phyloP scores from a whole-genome alignment of 2,113 vertebrate species.

The Nothobranchius furzeri region DNA sequence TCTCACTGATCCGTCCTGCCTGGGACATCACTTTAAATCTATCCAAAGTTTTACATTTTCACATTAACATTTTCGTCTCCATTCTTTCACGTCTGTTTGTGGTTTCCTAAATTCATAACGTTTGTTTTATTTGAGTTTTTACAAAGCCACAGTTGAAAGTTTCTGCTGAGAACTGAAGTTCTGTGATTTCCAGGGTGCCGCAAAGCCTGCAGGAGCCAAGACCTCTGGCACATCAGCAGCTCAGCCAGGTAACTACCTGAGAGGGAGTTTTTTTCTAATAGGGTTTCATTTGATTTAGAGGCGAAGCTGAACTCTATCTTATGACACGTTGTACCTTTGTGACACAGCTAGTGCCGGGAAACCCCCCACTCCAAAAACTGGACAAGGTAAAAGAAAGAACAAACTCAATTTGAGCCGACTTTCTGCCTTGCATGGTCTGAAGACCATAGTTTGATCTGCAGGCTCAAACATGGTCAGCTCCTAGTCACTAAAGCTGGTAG shows the following conservation, averaged over 20 bases:
- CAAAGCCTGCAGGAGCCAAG: constrained; percentile 85
- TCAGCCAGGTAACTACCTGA: constrained; percentile 61
- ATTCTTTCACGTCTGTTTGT: too few species aligned
- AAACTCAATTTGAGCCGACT: neutral
- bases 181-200: constrained; percentile 68
- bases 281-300: too few species aligned
- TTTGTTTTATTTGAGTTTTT: too few species aligned
- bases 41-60: neutral
- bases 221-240: constrained; percentile 82
- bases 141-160: neutral
- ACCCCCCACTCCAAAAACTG: constrained; percentile 78
- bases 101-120: neutral
- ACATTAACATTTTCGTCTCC: neutral
- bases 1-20: neutral
- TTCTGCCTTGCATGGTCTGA: constrained; percentile 6
- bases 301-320: neutral
- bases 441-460: constrained; percentile 27
- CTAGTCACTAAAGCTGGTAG: neutral
- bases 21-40: too few species aligned
- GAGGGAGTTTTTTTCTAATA: too few species aligned
- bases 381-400: constrained; percentile 79
- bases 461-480: constrained; percentile 40
- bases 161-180: neutral
- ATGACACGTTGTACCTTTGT: constrained; percentile 65
- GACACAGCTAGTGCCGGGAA: constrained; percentile 83